Base-by-base conservation (phyloP, 2,113 vertebrate genomes). In the Gadus chalcogrammus region DNA sequence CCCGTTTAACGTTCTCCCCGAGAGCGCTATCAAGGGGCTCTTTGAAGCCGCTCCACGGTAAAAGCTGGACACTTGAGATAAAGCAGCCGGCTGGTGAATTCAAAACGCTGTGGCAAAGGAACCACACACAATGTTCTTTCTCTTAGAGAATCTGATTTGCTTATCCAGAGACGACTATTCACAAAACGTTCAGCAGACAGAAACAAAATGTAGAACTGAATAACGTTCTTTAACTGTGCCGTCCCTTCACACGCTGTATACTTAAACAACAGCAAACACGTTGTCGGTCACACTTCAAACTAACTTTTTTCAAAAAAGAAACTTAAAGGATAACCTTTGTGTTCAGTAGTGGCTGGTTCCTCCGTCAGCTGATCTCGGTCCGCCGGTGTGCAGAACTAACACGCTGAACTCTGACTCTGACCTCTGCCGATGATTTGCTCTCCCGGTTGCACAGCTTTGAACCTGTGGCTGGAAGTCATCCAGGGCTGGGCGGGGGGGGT, bases 51-150 rank as follows among this genome's bases (percentile, higher is more conserved):
- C 64, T 68, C 84, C 76, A 80, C 80, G 75, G 71, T 79, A 77
- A 75, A 82, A 82, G 82, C 87, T 90, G 83, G 71, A 82, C 79
- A 87, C 87, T 84, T 79, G 86, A 86, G 88, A 90, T 85, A 84
- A 92, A 87, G 42, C 67, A 79, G 73, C 80, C 60, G 72, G 76
- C 79, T 84, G 77, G 63, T 78, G 78, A 87, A 81, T 89, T 83
- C 84, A 82, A 74, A 87, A 73, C 59, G 65, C 75, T 75, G 78
- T 72, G 63, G 80, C 78, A 80, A 85, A 75, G 68, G 76, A 85
- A 80, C 64, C 78, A 84, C 69, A 76, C 55, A 58, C n/a, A 3
- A 13, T 48, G 42, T 12, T 48, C 62, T 64, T 84, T 86, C 78
- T 84, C 79, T 81, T 76, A 85, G 80, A 85, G 78, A 69, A 71